These are phyloP conservation scores for Oscarella lobularis DNA, from an alignment of 37 sponge, comb jelly and placozoan genomes.

Conservation along the genomic window DNA sequence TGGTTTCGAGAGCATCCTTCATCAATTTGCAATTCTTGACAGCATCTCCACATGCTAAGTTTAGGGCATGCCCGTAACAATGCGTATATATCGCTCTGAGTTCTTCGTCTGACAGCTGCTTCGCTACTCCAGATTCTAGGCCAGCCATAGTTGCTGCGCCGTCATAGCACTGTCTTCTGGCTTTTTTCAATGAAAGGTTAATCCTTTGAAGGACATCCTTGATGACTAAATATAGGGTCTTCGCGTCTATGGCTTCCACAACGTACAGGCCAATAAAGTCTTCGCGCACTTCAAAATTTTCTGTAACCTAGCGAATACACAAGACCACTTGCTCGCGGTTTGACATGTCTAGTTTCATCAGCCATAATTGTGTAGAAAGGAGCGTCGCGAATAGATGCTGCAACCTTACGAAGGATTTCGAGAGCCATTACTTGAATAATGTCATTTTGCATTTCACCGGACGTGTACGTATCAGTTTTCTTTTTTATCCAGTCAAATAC, in stretches of 20 bases:
- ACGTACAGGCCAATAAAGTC: conserved; percentile 25
- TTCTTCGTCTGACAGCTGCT: conserved; percentile 8
- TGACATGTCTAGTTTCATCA: conserved; percentile 33
- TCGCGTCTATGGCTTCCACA: conserved; percentile 7
- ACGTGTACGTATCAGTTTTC: conserved; percentile 17
- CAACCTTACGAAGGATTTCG: neutral
- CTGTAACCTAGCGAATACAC: conserved; percentile 30
- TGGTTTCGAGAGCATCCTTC: conserved; percentile 33
- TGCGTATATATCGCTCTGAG: conserved; percentile 20
- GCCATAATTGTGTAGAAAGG: conserved; percentile 22
- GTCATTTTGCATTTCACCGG: conserved; percentile 19
- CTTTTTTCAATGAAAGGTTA: conserved; percentile 18
- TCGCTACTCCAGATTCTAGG: conserved; percentile 19
- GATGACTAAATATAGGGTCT: conserved; percentile 9
- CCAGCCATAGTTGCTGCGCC: conserved; percentile 40
- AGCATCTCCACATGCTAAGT: conserved; percentile 34
- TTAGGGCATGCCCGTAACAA: conserved; percentile 48
- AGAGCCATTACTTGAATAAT: conserved; percentile 13
- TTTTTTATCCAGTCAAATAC: conserved; percentile 14
- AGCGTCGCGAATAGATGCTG: neutral
- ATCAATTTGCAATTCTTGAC: conserved; percentile 33
- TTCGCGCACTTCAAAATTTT: conserved; percentile 26
- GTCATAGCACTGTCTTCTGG: conserved; percentile 55
- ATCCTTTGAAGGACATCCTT: conserved; percentile 26
- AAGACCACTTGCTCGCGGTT: conserved; percentile 35